Base-by-base conservation (phyloP, 2,797 vertebrate genomes). In the Silurus lanzhouensis region DNA sequence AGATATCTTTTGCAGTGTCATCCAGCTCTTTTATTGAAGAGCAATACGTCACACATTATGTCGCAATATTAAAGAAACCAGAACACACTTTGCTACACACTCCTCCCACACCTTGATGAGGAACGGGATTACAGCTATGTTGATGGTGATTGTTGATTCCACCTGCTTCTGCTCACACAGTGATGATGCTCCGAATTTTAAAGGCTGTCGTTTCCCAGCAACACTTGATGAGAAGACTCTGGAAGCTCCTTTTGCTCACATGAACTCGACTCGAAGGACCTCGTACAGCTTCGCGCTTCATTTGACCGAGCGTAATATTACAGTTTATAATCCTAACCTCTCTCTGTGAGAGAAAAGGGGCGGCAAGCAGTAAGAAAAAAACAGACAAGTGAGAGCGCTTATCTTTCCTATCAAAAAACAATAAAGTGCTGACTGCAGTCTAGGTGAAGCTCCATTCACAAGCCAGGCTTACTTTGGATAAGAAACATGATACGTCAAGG, bases 271-370 rank as follows among this genome's bases (percentile, higher is more conserved):
- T 52, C 14, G 55, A 64, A 70, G 71, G 64, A 61, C 71, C 79
- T 84, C 14, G 6, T 61, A 44, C 14, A 46, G 46, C 31, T 8
- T 22, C 19, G 38, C 31, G 64, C 63, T 81, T 48, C 83, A 72
- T 79, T 83, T 83, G 67, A 83, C 58, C 66, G 81, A 85, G 80
- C 15, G n/a, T 14, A 80, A 58, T 85, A 80, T 85, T 80, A 88
- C 52, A 74, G 58, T 83, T 80, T 84, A 76, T 84, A 70, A 83
- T 74, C 81, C 27, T 79, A 38, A 79, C 64, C 75, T 48, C 46
- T 19, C 12, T 70, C 8, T 83, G 63, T 6, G 80, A 44, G 44
- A 14, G 25, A 58, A 9, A 31, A n/a, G 60, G 64, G 7, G n/a
- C 15, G 20, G 46, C 25, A 20, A 66, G 44, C 0, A 4, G 61